phyloP scores from a whole-genome alignment of 2,888 invertebrate species.

The Yponomeuta malinellus region DNA sequence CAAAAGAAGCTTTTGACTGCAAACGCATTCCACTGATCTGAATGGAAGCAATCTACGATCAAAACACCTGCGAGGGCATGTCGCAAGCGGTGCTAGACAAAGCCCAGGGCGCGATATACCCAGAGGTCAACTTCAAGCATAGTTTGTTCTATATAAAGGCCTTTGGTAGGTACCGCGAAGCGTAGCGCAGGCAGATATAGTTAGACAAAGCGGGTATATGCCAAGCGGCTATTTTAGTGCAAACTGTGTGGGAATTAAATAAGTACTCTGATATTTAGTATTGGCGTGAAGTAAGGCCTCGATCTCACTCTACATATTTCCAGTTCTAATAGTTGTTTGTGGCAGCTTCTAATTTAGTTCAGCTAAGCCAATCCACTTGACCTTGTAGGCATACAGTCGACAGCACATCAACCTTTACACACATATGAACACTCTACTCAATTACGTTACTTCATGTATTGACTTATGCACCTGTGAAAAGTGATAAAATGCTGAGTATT shows the following conservation, averaged over 20 bases:
- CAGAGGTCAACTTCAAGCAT: not conserved
- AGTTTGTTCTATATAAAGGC: not conserved
- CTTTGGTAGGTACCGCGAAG: not conserved
- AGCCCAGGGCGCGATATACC: not conserved
- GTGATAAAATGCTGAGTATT: too few species aligned
- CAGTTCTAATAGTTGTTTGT: too few species aligned
- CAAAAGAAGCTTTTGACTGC: too few species aligned
- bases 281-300: too few species aligned
- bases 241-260: not conserved
- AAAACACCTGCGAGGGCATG: not conserved
- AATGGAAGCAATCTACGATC: slow-evolving; percentile 1
- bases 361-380: too few species aligned
- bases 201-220: not conserved
- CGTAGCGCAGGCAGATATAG: not conserved
- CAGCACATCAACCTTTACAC: too few species aligned
- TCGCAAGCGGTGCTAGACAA: not conserved
- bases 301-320: too few species aligned
- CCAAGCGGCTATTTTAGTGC: not conserved
- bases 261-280: not conserved
- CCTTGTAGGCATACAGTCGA: too few species aligned
- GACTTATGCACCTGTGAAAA: too few species aligned
- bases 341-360: too few species aligned
- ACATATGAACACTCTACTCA: too few species aligned
- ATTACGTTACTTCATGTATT: too few species aligned
- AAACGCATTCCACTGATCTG: not conserved